Conservation (phyloP, 2,113 vertebrate genomes). For the Phyllostomus discolor region DNA sequence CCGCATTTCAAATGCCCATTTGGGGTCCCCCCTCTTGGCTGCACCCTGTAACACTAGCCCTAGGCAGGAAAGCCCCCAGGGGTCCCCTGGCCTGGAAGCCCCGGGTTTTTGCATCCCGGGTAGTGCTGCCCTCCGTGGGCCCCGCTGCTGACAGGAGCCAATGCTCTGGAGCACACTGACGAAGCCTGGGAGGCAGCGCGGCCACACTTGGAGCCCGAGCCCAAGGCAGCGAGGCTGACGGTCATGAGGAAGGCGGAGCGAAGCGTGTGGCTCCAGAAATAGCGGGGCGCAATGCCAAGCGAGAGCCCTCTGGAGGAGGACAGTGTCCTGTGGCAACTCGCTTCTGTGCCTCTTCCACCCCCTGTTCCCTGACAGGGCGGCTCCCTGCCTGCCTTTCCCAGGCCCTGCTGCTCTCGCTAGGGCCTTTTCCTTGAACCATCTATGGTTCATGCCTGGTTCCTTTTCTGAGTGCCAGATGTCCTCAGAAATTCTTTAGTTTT, state of each 20-base stretch:
- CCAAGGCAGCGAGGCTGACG: background rate
- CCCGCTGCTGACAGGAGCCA: rapidly evolving
- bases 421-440: background rate
- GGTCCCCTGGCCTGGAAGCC: background rate
- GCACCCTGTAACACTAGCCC: no score
- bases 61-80: background rate
- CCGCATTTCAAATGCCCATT: no score
- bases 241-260: background rate
- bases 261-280: no score
- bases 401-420: background rate
- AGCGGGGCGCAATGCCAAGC: background rate
- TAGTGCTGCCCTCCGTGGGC: background rate
- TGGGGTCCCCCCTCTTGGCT: no score
- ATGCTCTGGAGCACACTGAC: rapidly evolving
- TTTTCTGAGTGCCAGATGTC: background rate
- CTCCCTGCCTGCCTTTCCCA: background rate
- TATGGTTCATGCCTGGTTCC: background rate
- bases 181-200: background rate
- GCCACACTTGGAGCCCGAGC: background rate
- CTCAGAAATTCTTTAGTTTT: background rate
- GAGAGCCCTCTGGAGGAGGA: background rate
- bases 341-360: background rate
- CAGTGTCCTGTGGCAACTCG: background rate
- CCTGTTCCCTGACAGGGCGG: rapidly evolving
- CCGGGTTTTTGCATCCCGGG: background rate